Base-by-base conservation (phyloP, 37 sponge, comb jelly and placozoan species). In the Haliclona indistincta region DNA sequence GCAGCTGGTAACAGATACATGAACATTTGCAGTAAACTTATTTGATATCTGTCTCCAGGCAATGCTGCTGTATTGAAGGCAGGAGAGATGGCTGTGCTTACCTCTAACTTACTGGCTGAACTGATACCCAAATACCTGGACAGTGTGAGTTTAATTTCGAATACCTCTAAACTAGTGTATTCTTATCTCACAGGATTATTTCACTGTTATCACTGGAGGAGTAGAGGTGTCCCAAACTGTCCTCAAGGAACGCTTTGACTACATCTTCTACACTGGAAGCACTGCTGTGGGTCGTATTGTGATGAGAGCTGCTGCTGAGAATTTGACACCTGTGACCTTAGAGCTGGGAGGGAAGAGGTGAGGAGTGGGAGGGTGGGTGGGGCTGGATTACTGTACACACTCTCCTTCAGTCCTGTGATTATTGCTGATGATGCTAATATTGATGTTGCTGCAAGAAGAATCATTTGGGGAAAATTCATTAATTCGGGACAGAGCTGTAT, bases 401-500 rank as follows among this genome's bases (percentile, higher is more conserved):
- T n/a, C n/a, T n/a, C n/a, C n/a, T n/a, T n/a, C n/a, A 86, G 80
- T 43, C 86, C 80, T 13, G 70, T 32, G 5, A 29, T 91, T 39
- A 84, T 95, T 38, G 78, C 81, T 38, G 86, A 84, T 30, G 79
- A 77, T 79, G 79, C 84, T 11, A 86, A 96, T 77, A 63, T 92
- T 11, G 74, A 88, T 3, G 81, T 82, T 0, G 93, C 92, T 28
- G 93, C 85, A 2, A 43, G 71, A 54, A 72, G 97, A 19, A 85
- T 96, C 36, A 70, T 72, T 22, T 92, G 89, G 89, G 93, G 84
- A 51, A 96, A 96, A 76, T 86, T 70, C 47, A 30, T 84, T 62
- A 96, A 96, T 67, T 79, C 82, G 8, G 93, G 97, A 0, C 93
- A 96, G 80, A 86, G 93, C 43, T 96, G 97, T 68, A 76, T 96